Conservation (phyloP, 1,140 invertebrate genomes). For the Leucophenga varia region DNA sequence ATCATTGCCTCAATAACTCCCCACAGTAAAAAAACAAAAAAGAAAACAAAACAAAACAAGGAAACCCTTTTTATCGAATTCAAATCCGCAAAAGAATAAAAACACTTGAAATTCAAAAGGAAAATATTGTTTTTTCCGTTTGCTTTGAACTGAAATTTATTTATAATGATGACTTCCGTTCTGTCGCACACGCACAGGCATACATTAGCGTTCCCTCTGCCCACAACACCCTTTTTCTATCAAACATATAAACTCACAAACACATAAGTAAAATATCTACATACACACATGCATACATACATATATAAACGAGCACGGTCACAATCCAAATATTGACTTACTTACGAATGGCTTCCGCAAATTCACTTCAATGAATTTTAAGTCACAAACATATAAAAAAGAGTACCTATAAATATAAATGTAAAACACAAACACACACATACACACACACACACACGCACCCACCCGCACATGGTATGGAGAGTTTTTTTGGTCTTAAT, state of each 20-base stretch:
- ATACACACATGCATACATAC: slow-evolving; percentile 5
- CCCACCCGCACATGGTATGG: too few relatives aligned
- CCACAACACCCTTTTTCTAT: too few relatives aligned
- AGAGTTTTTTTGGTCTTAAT: too few relatives aligned
- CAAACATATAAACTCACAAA: not conserved
- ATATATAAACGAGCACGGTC: too few relatives aligned
- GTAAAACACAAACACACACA: slow-evolving; percentile 6
- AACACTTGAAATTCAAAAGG: slow-evolving; percentile 15
- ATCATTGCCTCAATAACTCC: too few relatives aligned
- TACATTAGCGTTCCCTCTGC: too few relatives aligned
- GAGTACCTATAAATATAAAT: too few relatives aligned
- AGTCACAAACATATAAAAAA: too few relatives aligned
- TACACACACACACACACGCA: not conserved
- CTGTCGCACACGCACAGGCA: slow-evolving; percentile 7
- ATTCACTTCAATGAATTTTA: slow-evolving; percentile 24
- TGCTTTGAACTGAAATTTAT: slow-evolving; percentile 40
- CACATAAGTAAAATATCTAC: too few relatives aligned
- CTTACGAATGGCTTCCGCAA: slow-evolving; percentile 43
- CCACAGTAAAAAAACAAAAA: too few relatives aligned
- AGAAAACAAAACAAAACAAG: not conserved
- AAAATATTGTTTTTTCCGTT: slow-evolving; percentile 37
- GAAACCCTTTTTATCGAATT: too few relatives aligned
- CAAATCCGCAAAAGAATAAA: too few relatives aligned
- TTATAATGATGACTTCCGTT: slow-evolving; percentile 49
- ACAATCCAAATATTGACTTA: slow-evolving; percentile 34